A percentile compares a stretch with the other conserved stretches of the same genome.
These are phyloP conservation scores for Lepilemur septentrionalis DNA, from an alignment of 2,797 vertebrate species.

Conservation along the genomic window DNA sequence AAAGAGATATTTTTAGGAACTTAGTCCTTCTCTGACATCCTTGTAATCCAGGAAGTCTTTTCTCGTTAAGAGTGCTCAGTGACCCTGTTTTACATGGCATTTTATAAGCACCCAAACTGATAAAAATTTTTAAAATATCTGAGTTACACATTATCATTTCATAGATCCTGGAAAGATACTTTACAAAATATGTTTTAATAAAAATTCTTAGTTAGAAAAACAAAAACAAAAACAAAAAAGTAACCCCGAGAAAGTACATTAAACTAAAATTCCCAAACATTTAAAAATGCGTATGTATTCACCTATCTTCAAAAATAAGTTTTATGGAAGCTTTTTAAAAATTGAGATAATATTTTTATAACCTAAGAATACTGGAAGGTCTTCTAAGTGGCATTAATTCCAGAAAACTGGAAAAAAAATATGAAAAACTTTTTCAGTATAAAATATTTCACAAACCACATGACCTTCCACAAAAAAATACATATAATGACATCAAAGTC, in stretches of 20 bases:
- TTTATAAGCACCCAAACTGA: not conserved
- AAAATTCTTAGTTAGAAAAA: not conserved
- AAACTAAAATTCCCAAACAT: not conserved
- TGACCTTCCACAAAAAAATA: not conserved
- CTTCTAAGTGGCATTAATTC: not conserved
- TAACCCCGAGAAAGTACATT: not conserved
- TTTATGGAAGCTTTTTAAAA: not conserved
- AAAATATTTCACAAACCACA: not conserved
- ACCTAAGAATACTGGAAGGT: not conserved
- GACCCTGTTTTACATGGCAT: not conserved
- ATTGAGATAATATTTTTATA: not conserved
- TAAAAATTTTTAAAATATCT: not conserved
- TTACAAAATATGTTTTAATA: not conserved
- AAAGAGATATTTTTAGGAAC: not conserved
- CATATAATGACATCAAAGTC: not conserved
- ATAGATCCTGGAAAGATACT: not conserved
- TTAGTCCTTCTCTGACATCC: not conserved
- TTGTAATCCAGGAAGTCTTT: not conserved
- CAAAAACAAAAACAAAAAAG: not conserved
- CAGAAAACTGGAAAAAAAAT: not conserved
- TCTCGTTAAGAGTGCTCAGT: not conserved
- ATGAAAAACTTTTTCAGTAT: not conserved
- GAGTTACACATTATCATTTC: not conserved
- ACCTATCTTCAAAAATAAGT: not conserved
- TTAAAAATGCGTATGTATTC: not conserved